Evolutionary conservation across 2,888 invertebrate species (phyloP).

Genomic region (Meandrusa payeni): DNA sequence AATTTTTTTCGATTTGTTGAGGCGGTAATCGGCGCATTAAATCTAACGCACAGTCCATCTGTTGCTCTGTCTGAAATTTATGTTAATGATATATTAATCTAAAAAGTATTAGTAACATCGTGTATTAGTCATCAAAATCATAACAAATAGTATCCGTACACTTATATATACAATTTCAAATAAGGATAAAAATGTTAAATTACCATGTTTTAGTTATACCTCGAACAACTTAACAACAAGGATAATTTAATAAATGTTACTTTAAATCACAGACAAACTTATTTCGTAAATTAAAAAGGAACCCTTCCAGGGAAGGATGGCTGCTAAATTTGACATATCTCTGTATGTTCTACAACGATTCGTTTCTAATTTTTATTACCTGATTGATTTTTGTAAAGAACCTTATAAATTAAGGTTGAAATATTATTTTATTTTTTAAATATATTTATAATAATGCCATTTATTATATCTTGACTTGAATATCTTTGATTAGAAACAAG

Average conservation of each 20-base stretch:
- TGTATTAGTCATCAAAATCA: constrained; percentile 76
- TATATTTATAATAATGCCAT: no score
- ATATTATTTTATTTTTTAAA: no score
- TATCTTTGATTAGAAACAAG: no score
- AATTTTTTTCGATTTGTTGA: constrained; percentile 99
- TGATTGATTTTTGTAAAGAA: no score
- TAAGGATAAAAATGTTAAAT: constrained; percentile 24
- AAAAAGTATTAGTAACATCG: constrained; percentile 40
- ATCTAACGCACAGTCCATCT: constrained; percentile 99
- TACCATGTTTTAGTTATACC: constrained; percentile 33
- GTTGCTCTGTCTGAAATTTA: constrained; percentile 90
- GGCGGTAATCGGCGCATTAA: constrained; percentile 99
- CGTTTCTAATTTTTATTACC: no score
- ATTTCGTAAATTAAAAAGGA: constrained; percentile 20
- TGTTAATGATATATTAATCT: constrained; percentile 37
- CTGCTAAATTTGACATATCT: constrained; percentile 20
- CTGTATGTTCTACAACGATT: constrained; percentile 11
- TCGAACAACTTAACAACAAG: constrained; percentile 17
- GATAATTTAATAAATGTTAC: constrained; percentile 4
- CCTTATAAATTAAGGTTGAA: no score
- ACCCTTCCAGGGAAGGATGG: constrained; percentile 22
- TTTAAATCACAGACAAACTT: constrained; percentile 16
- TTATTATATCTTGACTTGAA: no score
- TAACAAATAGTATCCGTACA: constrained; percentile 45
- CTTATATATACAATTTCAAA: constrained; percentile 26